Evolutionary conservation across 1,140 invertebrate genomes (phyloP).

Genomic region (Drosophila dunni): DNA sequence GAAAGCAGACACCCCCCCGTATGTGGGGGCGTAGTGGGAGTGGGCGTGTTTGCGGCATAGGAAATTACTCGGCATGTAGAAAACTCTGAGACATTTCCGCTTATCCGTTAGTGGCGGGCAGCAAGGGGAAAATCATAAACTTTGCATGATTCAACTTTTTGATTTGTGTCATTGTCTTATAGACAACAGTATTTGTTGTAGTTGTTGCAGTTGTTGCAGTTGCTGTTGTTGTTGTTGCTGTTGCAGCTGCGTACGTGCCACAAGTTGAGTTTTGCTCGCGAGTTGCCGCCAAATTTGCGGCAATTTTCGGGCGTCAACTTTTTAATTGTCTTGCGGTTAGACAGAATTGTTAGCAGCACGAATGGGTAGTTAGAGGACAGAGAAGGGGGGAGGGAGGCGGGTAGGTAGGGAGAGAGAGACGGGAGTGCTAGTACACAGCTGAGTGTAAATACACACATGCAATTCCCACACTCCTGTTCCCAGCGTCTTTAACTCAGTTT

Average conservation of each 20-base stretch:
- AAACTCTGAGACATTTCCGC: slow-evolving; percentile 5
- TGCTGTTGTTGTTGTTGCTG: slow-evolving; percentile 15
- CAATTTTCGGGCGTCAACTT: slow-evolving; percentile 68
- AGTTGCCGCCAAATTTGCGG: slow-evolving; percentile 62
- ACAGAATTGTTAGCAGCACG: not conserved
- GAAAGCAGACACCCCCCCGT: not conserved
- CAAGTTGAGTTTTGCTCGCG: slow-evolving; percentile 62
- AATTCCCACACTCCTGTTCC: too few species aligned
- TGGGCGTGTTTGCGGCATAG: not conserved
- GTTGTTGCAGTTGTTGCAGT: slow-evolving; percentile 18
- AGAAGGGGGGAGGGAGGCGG: not conserved
- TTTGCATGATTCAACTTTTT: slow-evolving; percentile 64
- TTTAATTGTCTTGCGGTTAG: slow-evolving; percentile 72
- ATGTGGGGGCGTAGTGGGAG: not conserved
- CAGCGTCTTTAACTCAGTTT: too few species aligned
- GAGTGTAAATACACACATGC: too few species aligned
- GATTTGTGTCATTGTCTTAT: slow-evolving; percentile 75
- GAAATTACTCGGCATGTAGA: not conserved
- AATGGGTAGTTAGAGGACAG: not conserved
- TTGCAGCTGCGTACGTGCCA: slow-evolving; percentile 62
- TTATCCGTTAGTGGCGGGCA: slow-evolving; percentile 16
- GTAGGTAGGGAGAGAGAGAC: not conserved
- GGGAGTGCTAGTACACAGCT: too few species aligned
- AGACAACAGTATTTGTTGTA: slow-evolving; percentile 31
- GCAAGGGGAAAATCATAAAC: slow-evolving; percentile 25